Evolutionary conservation across 2,797 vertebrate genomes (phyloP), one percentile per base, ranked within the genome.

Genomic region (Hydrophis major): DNA sequence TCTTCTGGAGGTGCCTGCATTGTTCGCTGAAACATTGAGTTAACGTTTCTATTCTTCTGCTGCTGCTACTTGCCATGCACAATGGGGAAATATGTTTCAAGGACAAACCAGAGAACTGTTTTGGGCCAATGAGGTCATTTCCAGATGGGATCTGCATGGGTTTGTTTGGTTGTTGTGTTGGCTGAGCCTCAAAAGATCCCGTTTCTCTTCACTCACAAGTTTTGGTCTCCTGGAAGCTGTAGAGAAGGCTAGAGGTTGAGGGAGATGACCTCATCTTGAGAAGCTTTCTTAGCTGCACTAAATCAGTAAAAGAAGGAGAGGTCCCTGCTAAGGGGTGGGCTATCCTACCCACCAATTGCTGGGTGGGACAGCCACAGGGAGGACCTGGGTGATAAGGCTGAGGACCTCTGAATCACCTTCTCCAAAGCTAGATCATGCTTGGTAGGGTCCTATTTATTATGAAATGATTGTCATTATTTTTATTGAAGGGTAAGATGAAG

Each of bases 101-200:
- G 93, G 89, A 89, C 7, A 93, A 55, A 92, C 5, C n/a, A 53
- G 94, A 88, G 92, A 94, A 96, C 83, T 94, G 87, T 91, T 3
- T 95, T 93, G 91, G 94, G 93, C 88, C 10, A 50, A 91, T 32
- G 18, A 92, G 83, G 94, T 86, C 13, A 86, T 55, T 96, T 96
- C 28, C 87, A 93, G 94, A 95, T 55, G 94, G 95, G 94, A 90
- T 6, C 91, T 95, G 96, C 93, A 66, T 93, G 95, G 96, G 92
- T 95, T 96, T 96, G 95, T 96, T 96, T 96, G 96, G 93, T 94
- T 96, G 95, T 93, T 92, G 96, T 94, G 89, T 42, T 97, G 96
- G 97, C 96, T 88, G 88, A 92, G 92, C 95, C 94, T 97, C 97
- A 95, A 96, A 95, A 95, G 93, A 94, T 95, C 95, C 91, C 90